These are phyloP conservation scores for Callimorpha dominula DNA, from an alignment of 2,888 invertebrate genomes.

Conservation along the genomic window DNA sequence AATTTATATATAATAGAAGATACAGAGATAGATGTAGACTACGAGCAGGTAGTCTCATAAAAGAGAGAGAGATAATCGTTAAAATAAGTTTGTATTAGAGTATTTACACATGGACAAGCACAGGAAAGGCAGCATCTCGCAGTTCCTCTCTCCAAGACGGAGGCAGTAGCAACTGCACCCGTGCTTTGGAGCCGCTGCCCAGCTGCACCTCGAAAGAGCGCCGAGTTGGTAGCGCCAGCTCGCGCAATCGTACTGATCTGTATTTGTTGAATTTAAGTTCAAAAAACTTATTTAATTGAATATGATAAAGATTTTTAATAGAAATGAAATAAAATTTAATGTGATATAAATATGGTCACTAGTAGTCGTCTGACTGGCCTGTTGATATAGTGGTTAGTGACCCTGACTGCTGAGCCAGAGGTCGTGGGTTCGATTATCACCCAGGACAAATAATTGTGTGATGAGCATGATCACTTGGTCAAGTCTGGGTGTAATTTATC, in stretches of 20 bases:
- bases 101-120: slow-evolving; percentile 94
- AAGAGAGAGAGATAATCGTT: neutral
- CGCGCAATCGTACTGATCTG: slow-evolving; percentile 89
- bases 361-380: neutral
- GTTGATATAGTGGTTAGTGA: too few species aligned
- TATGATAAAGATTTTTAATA: neutral
- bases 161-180: slow-evolving; percentile 95
- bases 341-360: neutral
- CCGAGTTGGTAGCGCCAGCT: slow-evolving; percentile 93
- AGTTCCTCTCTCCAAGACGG: slow-evolving; percentile 95
- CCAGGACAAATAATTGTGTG: too few species aligned
- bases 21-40: neutral
- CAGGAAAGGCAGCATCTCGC: slow-evolving; percentile 95
- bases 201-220: slow-evolving; percentile 94
- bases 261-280: too few species aligned
- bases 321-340: neutral
- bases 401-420: too few species aligned
- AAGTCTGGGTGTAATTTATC: too few species aligned
- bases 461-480: too few species aligned
- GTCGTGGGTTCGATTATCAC: too few species aligned
- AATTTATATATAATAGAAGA: too few species aligned
- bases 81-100: neutral
- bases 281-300: neutral
- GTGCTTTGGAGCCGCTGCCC: slow-evolving; percentile 94
- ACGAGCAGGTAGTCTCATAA: neutral